Conservation (phyloP, 2,797 vertebrate genomes). For the Enteromius viviparus region DNA sequence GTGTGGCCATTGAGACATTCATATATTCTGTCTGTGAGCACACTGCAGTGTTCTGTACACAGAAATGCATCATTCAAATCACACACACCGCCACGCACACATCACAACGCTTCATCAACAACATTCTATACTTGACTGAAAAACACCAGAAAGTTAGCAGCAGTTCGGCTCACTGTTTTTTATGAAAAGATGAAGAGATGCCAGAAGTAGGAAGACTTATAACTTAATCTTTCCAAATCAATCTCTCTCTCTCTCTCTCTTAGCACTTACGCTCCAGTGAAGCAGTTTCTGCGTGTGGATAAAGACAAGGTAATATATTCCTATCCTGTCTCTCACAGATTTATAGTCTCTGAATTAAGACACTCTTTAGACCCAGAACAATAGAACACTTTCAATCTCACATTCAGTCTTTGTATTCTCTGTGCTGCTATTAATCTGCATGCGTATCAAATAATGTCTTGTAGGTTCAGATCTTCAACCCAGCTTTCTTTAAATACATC, state of each 20-base stretch:
- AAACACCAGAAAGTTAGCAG: conserved; percentile 15
- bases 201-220: neutral
- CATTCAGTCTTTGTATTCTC: conserved; percentile 35
- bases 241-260: conserved; percentile 56
- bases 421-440: conserved; percentile 1
- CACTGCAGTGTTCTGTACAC: conserved; percentile 17
- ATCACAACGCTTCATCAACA: conserved; percentile 32
- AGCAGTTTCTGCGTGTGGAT: conserved; percentile 97
- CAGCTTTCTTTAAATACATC: conserved; percentile 99
- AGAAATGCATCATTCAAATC: conserved; percentile 20
- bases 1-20: conserved; percentile 11
- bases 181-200: conserved; percentile 8
- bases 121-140: conserved; percentile 3
- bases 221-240: neutral
- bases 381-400: conserved; percentile 23
- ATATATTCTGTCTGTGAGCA: conserved; percentile 33
- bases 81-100: conserved; percentile 1
- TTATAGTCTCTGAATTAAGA: conserved; percentile 28
- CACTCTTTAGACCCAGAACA: neutral
- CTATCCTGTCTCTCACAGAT: conserved; percentile 3
- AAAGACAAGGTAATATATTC: conserved; percentile 91
- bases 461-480: conserved; percentile 98
- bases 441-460: neutral
- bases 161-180: neutral
- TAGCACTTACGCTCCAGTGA: conserved; percentile 96